These are phyloP conservation scores for Troglohyphantes excavatus DNA, from an alignment of 2,888 invertebrate genomes.

Conservation along the genomic window DNA sequence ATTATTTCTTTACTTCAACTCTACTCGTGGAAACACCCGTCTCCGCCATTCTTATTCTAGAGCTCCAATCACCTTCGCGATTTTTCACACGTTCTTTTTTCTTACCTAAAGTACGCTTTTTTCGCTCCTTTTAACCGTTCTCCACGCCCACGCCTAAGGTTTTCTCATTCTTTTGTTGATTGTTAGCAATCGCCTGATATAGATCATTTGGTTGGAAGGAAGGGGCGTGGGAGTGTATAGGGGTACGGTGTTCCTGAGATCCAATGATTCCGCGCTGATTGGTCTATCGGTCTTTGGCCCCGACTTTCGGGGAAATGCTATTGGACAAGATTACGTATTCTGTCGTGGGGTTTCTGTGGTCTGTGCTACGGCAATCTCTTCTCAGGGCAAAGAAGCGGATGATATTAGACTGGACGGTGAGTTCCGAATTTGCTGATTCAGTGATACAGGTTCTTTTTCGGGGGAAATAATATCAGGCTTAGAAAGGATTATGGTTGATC, in stretches of 20 bases:
- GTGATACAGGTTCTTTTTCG: not conserved
- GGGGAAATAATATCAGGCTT: no score
- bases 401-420: not conserved
- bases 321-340: conserved; percentile 30
- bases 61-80: conserved; percentile 52
- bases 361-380: not conserved
- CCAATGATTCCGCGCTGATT: conserved; percentile 58
- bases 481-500: no score
- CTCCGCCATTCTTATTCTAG: conserved; percentile 32
- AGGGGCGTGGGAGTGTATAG: not conserved
- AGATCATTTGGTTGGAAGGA: not conserved
- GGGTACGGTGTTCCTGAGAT: conserved; percentile 35
- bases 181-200: conserved; percentile 35
- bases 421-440: not conserved
- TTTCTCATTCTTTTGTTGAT: conserved; percentile 18
- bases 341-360: not conserved
- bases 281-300: conserved; percentile 45
- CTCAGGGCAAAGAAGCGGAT: not conserved
- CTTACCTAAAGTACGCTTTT: conserved; percentile 3
- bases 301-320: conserved; percentile 16
- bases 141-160: not conserved
- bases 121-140: not conserved
- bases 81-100: conserved; percentile 44
- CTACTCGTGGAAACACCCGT: conserved; percentile 17
- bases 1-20: conserved; percentile 30